These are phyloP conservation scores for Ascidia mentula DNA, from an alignment of 23 tunicate species.

Conservation along the genomic window DNA sequence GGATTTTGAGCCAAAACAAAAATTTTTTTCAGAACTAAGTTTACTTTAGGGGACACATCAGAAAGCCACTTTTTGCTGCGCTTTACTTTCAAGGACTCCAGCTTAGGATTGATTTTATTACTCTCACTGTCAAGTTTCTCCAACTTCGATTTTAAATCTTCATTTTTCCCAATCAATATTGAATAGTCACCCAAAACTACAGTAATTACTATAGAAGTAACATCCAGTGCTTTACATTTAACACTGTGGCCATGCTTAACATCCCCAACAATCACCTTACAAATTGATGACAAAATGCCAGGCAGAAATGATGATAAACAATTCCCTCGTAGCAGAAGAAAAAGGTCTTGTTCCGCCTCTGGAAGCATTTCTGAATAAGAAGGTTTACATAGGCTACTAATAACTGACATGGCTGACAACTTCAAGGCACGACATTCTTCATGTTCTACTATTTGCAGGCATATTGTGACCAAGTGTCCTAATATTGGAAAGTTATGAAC, in stretches of 20 bases:
- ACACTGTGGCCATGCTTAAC: conserved; percentile 30
- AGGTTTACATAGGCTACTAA: conserved; percentile 30
- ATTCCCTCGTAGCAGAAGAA: conserved; percentile 28
- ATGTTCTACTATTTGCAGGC: conserved; percentile 11
- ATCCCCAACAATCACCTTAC: conserved; percentile 40
- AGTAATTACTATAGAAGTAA: conserved; percentile 13
- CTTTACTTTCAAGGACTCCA: conserved; percentile 10
- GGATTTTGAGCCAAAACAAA: conserved; percentile 29
- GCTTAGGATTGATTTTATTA: not conserved
- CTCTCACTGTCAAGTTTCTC: not conserved
- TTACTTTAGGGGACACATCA: conserved; percentile 31
- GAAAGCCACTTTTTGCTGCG: conserved; percentile 50
- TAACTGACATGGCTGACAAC: conserved; percentile 29
- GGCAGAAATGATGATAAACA: conserved; percentile 64
- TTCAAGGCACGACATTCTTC: conserved; percentile 27
- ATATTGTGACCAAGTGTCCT: conserved; percentile 64
- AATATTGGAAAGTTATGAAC: conserved; percentile 26
- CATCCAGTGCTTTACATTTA: conserved; percentile 33
- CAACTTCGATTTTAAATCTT: not conserved
- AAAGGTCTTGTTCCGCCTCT: conserved; percentile 10
- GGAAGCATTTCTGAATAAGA: not conserved
- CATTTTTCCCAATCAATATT: not conserved
- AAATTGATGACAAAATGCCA: conserved; percentile 36
- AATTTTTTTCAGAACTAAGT: conserved; percentile 22
- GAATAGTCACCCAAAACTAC: conserved; percentile 30